Conservation (phyloP, 2,113 vertebrate species). For the Larimichthys crocea region DNA sequence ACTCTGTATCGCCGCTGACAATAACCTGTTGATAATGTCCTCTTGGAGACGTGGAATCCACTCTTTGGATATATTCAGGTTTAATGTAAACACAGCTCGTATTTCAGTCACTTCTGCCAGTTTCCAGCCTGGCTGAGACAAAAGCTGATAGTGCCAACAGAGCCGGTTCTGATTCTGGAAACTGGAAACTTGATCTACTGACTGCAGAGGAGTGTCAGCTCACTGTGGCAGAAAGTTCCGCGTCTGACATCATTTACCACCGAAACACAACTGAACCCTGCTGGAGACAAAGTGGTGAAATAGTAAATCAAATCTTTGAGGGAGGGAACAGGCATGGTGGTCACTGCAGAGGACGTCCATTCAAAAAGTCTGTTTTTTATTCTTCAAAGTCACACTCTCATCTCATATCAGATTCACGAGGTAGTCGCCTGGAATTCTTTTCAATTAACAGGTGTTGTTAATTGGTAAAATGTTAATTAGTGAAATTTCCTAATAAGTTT, state of each 20-base stretch:
- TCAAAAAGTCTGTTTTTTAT: too few species aligned
- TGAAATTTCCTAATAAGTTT: too few species aligned
- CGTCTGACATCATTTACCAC: background rate
- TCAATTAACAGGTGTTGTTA: too few species aligned
- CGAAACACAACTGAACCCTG: background rate
- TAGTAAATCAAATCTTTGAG: too few species aligned
- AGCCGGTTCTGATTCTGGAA: background rate
- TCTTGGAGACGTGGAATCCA: background rate
- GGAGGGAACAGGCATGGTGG: too few species aligned
- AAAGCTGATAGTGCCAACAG: background rate
- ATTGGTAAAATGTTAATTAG: too few species aligned
- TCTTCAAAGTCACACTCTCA: too few species aligned
- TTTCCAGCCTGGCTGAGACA: slow-evolving; percentile 3
- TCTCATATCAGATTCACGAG: too few species aligned
- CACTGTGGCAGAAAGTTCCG: background rate
- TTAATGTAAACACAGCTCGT: background rate
- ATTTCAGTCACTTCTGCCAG: background rate
- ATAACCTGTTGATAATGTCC: background rate
- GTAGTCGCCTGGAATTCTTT: too few species aligned
- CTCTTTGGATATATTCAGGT: background rate
- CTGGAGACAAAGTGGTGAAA: background rate
- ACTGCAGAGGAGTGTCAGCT: background rate
- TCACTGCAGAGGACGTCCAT: too few species aligned
- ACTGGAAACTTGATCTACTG: background rate
- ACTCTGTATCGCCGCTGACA: background rate